These are phyloP conservation scores for Halcyon badia DNA, from an alignment of 2,797 vertebrate genomes.

Conservation along the genomic window DNA sequence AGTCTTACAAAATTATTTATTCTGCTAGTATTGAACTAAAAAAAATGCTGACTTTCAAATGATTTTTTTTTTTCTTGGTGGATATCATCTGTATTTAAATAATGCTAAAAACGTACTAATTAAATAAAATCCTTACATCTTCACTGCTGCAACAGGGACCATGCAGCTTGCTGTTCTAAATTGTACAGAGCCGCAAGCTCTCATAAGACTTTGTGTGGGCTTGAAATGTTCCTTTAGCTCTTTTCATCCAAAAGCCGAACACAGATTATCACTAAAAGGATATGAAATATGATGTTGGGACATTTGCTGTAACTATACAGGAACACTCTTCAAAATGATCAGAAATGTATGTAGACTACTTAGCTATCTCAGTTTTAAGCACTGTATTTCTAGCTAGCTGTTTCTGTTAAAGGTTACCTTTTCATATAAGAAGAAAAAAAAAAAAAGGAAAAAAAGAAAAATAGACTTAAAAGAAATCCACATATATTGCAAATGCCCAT, in stretches of 20 bases:
- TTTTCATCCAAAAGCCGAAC: not conserved
- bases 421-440: not conserved
- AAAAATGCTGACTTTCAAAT: not conserved
- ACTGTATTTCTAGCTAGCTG: not conserved
- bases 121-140: not conserved
- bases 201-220: not conserved
- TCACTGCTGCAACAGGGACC: not conserved
- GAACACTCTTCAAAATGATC: not conserved
- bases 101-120: not conserved
- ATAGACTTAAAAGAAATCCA: not conserved
- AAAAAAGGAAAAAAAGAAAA: not conserved
- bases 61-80: not conserved
- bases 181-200: not conserved
- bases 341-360: not conserved
- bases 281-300: not conserved
- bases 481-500: not conserved
- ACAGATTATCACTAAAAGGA: not conserved
- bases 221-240: slow-evolving; percentile 13
- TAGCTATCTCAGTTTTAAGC: not conserved
- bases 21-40: not conserved
- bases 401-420: not conserved
- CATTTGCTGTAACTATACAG: not conserved
- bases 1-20: not conserved
- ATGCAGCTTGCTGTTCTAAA: not conserved
- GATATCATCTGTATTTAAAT: not conserved